phyloP scores from a whole-genome alignment of 2,888 invertebrate genomes.

The Synanthedon formicaeformis region DNA sequence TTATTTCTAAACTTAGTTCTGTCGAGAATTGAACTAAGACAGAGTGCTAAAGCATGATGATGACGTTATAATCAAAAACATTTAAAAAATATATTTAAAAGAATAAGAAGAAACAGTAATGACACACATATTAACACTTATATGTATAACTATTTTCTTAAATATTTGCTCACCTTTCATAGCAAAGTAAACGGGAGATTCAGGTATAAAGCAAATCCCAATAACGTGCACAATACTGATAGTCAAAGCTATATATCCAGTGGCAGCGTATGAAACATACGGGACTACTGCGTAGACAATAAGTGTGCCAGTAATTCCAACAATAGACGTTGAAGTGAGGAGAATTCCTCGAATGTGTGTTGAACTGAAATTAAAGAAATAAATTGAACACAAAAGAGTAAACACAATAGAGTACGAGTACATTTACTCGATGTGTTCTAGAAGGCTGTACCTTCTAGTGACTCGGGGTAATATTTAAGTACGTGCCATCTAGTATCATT shows the following conservation, averaged over 20 bases:
- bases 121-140: too few species aligned
- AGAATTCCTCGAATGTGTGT: conserved; percentile 29
- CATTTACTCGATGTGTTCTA: background rate
- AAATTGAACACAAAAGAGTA: conserved; percentile 14
- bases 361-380: conserved; percentile 20
- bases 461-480: too few species aligned
- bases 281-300: conserved; percentile 25
- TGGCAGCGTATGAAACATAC: conserved; percentile 23
- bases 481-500: too few species aligned
- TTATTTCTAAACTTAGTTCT: too few species aligned
- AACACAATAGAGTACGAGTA: too few species aligned
- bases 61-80: too few species aligned
- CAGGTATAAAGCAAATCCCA: conserved; percentile 27
- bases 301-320: conserved; percentile 23
- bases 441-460: too few species aligned
- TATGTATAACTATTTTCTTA: too few species aligned
- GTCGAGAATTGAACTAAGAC: too few species aligned
- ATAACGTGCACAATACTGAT: conserved; percentile 21
- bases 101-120: too few species aligned
- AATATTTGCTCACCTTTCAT: conserved; percentile 22
- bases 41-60: too few species aligned
- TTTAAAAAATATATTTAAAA: too few species aligned
- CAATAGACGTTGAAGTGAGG: conserved; percentile 22
- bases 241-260: conserved; percentile 20
- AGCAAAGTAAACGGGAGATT: conserved; percentile 30